These are phyloP conservation scores for Mionectes macconnelli DNA, from an alignment of 2,113 vertebrate species.

Conservation along the genomic window DNA sequence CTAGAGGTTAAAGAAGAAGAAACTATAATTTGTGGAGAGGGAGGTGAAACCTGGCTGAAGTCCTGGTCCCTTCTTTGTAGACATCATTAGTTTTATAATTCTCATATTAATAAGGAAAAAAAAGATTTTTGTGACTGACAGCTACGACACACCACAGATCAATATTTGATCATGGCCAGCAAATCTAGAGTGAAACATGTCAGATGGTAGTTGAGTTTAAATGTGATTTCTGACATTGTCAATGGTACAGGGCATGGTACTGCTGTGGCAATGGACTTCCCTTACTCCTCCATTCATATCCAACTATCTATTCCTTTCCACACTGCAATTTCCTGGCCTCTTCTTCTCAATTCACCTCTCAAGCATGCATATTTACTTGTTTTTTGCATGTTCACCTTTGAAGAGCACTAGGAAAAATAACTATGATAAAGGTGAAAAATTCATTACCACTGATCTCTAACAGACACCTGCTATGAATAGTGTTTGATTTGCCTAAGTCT, in stretches of 20 bases:
- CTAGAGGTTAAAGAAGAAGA: background rate
- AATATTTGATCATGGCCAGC: background rate
- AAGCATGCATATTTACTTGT: background rate
- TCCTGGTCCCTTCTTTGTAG: background rate
- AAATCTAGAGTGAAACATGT: background rate
- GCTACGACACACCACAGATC: background rate
- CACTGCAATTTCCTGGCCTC: background rate
- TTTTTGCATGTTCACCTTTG: background rate
- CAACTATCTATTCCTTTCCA: background rate
- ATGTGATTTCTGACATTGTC: background rate
- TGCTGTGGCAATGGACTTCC: background rate
- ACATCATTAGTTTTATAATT: background rate
- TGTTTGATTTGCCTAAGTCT: background rate
- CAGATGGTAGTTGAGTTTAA: background rate
- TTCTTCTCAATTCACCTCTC: background rate
- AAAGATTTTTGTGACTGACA: background rate
- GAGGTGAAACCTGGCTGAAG: background rate
- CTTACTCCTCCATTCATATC: background rate
- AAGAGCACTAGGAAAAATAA: background rate
- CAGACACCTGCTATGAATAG: rapidly evolving
- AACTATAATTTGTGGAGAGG: background rate
- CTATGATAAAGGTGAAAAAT: background rate
- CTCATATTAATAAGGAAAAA: background rate
- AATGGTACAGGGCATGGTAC: background rate
- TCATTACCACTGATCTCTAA: background rate